Conservation (phyloP, 2,797 vertebrate genomes). For the Leuciscus waleckii region DNA sequence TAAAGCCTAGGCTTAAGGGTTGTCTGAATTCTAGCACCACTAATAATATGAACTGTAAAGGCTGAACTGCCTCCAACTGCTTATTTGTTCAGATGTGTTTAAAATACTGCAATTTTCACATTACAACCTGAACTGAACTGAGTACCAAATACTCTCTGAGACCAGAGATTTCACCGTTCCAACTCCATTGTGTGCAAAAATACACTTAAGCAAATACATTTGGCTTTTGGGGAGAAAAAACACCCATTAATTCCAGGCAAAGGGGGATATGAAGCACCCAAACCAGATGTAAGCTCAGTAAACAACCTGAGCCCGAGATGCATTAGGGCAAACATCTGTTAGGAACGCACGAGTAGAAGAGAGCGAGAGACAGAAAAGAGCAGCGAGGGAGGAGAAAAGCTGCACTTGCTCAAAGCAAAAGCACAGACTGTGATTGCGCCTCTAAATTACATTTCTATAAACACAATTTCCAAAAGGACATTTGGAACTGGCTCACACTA, state of each 20-base stretch:
- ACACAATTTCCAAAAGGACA: constrained; percentile 35
- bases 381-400: not conserved
- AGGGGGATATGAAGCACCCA: constrained; percentile 5
- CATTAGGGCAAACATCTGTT: constrained; percentile 50
- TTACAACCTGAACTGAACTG: not conserved
- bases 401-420: constrained; percentile 40
- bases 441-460: constrained; percentile 41
- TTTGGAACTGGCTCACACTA: constrained; percentile 17
- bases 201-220: constrained; percentile 36
- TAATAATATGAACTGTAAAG: constrained; percentile 74
- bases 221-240: constrained; percentile 17
- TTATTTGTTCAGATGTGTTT: constrained; percentile 28
- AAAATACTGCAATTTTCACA: constrained; percentile 11
- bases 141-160: constrained; percentile 18
- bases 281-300: constrained; percentile 41
- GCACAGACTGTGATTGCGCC: constrained; percentile 28
- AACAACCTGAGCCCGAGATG: constrained; percentile 14
- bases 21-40: constrained; percentile 13
- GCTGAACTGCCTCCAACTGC: constrained; percentile 20
- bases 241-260: constrained; percentile 22
- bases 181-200: constrained; percentile 1
- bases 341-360: constrained; percentile 21
- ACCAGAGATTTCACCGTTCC: not conserved
- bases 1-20: constrained; percentile 21
- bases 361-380: constrained; percentile 9